Evolutionary conservation across 2,113 vertebrate species (phyloP).

Genomic region (Budorcas taxicolor): DNA sequence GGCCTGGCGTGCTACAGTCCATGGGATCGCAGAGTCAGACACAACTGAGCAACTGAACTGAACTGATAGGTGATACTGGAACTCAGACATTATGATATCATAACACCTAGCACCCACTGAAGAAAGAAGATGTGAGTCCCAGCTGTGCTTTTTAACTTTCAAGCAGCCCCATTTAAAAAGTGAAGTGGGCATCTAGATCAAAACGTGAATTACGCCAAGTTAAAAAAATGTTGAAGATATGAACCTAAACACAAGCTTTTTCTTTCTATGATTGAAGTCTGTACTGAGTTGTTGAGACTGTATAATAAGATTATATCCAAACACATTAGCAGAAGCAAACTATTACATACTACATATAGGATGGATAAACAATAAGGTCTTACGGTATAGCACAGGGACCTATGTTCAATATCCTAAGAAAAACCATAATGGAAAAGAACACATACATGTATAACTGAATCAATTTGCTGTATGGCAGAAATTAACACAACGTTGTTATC

Average conservation of each 20-base stretch:
- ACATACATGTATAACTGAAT: neutral
- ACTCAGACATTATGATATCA: neutral
- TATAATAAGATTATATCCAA: neutral
- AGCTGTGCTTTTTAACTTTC: neutral
- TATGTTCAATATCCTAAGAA: neutral
- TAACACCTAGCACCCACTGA: no score
- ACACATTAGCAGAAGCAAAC: neutral
- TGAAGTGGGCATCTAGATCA: neutral
- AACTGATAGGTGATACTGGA: neutral
- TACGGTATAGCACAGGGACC: neutral
- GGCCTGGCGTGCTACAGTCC: neutral
- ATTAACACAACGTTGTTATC: neutral
- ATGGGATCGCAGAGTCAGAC: neutral
- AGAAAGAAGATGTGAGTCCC: neutral
- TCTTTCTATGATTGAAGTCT: neutral
- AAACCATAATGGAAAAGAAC: neutral
- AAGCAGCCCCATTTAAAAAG: neutral
- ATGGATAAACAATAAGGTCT: neutral
- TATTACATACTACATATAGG: neutral
- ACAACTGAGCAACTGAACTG: neutral
- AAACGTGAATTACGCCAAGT: neutral
- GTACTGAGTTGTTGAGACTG: neutral
- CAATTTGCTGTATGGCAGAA: neutral
- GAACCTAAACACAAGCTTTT: neutral
- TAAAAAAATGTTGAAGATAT: neutral